Percentiles rank a stretch among this genome's conserved stretches.
These are phyloP conservation scores for Synanthedon myopaeformis DNA, from an alignment of 2,888 invertebrate genomes.

Conservation along the genomic window DNA sequence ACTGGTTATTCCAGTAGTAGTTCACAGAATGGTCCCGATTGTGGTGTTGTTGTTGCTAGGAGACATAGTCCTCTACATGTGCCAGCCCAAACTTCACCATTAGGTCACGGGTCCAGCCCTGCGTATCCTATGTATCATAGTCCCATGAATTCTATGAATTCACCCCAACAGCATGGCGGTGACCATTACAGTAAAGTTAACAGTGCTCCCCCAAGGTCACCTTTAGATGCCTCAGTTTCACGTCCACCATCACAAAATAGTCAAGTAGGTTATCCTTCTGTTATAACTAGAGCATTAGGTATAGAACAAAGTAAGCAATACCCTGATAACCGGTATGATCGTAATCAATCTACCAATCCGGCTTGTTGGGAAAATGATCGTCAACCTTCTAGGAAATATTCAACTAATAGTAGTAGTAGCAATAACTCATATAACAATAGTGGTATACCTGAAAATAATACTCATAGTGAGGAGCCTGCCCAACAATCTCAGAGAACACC, in stretches of 20 bases:
- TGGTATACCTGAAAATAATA: constrained; percentile 54
- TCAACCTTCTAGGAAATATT: constrained; percentile 59
- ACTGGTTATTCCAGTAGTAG: constrained; percentile 74
- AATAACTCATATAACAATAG: constrained; percentile 51
- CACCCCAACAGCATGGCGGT: constrained; percentile 74
- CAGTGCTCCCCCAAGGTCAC: constrained; percentile 74
- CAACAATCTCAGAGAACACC: constrained; percentile 57
- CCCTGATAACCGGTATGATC: constrained; percentile 66
- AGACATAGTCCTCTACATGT: constrained; percentile 78
- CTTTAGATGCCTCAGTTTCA: constrained; percentile 77
- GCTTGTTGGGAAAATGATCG: constrained; percentile 73
- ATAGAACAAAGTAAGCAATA: constrained; percentile 70
- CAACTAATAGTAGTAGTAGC: constrained; percentile 46
- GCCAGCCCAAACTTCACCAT: constrained; percentile 78
- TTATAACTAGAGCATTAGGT: constrained; percentile 81
- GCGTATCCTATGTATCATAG: constrained; percentile 88
- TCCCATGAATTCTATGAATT: constrained; percentile 82
- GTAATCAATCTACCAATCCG: constrained; percentile 60
- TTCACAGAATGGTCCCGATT: constrained; percentile 76
- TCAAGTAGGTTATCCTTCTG: constrained; percentile 84
- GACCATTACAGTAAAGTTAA: constrained; percentile 61
- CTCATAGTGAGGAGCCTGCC: constrained; percentile 52
- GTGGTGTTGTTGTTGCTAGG: constrained; percentile 74
- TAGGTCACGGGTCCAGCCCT: constrained; percentile 81
- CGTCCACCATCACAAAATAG: constrained; percentile 71